A percentile compares a stretch with the other conserved stretches of the same genome.
phyloP scores from a whole-genome alignment of 2,888 invertebrate genomes.

The Nephrotoma flavescens region DNA sequence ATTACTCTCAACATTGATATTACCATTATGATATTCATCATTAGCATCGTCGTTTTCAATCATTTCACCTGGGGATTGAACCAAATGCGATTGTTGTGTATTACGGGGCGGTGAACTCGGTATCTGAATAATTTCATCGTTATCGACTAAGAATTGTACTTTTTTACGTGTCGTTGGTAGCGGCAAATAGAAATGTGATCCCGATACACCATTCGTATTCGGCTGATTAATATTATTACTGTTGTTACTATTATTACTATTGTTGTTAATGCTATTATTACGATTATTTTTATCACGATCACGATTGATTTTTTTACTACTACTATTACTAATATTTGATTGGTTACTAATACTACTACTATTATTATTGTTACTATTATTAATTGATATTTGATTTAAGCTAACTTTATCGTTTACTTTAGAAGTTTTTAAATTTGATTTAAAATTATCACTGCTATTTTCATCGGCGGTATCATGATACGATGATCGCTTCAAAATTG shows the following conservation, averaged over 20 bases:
- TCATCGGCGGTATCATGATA: constrained; percentile 6
- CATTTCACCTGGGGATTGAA: constrained; percentile 14
- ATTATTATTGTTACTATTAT: constrained; percentile 8
- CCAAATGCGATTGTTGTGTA: not conserved
- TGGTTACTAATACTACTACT: constrained; percentile 4
- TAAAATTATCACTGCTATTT: constrained; percentile 15
- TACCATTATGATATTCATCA: constrained; percentile 6
- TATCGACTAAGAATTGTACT: constrained; percentile 57
- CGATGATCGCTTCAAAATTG: constrained; percentile 41
- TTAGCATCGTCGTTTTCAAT: constrained; percentile 17
- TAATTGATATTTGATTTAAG: constrained; percentile 7
- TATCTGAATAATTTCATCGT: constrained; percentile 23
- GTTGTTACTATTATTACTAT: constrained; percentile 10
- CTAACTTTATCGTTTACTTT: constrained; percentile 7
- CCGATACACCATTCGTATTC: constrained; percentile 15
- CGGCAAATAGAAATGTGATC: constrained; percentile 46
- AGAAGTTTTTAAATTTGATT: not conserved
- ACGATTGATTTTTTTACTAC: constrained; percentile 18
- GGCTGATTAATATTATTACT: constrained; percentile 11
- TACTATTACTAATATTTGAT: constrained; percentile 11
- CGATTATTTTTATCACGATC: not conserved
- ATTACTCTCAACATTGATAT: not conserved
- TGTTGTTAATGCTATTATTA: constrained; percentile 1
- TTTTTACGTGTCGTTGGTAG: constrained; percentile 42
- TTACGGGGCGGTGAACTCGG: not conserved